phyloP scores from a whole-genome alignment of 2,113 vertebrate genomes.

The Dasyornis broadbenti region DNA sequence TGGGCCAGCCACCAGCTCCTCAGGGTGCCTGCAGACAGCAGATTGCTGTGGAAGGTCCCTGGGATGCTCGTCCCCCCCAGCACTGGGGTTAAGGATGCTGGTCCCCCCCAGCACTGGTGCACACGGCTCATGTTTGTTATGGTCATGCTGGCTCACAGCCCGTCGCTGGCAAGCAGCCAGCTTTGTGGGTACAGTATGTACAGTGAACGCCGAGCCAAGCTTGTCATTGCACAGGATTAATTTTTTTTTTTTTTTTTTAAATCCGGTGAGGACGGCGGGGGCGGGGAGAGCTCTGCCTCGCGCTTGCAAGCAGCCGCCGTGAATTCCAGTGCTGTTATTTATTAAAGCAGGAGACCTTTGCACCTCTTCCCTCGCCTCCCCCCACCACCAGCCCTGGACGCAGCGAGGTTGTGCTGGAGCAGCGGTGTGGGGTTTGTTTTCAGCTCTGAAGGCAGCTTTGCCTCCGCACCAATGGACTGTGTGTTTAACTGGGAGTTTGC shows the following conservation, averaged over 20 bases:
- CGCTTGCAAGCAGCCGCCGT: constrained; percentile 46
- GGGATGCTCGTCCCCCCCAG: background rate
- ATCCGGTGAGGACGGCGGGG: constrained; percentile 27
- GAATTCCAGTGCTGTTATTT: constrained; percentile 55
- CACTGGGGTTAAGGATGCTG: background rate
- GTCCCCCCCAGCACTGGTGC: constrained; percentile 35
- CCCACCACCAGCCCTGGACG: background rate
- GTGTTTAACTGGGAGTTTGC: constrained; percentile 24
- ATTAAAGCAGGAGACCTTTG: constrained; percentile 55
- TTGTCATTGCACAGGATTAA: constrained; percentile 73
- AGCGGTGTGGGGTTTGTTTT: background rate
- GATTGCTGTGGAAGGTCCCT: background rate
- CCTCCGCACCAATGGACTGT: background rate
- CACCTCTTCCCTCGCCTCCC: background rate
- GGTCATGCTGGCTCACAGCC: constrained; percentile 79
- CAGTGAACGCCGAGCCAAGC: constrained; percentile 89
- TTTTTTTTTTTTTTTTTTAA: background rate
- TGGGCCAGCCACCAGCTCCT: background rate
- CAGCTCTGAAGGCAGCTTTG: constrained; percentile 32
- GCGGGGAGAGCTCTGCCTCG: constrained; percentile 11
- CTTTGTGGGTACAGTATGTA: constrained; percentile 97
- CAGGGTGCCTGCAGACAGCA: background rate
- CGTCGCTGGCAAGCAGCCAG: constrained; percentile 83
- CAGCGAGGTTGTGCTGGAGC: background rate
- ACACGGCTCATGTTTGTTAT: constrained; percentile 80